Conservation (phyloP, 1,140 invertebrate genomes). For the Euschistus heros region DNA sequence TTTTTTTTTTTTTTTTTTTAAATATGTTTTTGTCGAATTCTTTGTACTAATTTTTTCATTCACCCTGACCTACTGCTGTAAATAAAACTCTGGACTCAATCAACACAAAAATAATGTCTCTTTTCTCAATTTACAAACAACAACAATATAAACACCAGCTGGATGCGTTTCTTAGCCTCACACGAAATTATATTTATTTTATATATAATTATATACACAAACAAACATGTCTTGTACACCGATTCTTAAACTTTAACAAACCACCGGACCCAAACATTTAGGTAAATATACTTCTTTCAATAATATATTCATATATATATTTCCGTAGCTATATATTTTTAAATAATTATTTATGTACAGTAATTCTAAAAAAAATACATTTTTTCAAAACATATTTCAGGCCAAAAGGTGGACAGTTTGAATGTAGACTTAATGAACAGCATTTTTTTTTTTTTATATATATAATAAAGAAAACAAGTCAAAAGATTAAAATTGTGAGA, state of each 20-base stretch:
- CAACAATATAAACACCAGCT: slow-evolving; percentile 12
- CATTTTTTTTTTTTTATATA: neutral
- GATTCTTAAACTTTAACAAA: slow-evolving; percentile 18
- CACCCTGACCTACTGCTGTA: neutral
- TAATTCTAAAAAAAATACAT: slow-evolving; percentile 22
- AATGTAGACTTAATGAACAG: neutral
- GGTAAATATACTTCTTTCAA: slow-evolving; percentile 22
- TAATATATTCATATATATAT: slow-evolving; percentile 17
- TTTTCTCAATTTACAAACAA: slow-evolving; percentile 16
- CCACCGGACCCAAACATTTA: slow-evolving; percentile 22
- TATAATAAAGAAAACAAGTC: neutral
- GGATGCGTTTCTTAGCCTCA: slow-evolving; percentile 2
- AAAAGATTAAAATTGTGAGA: slow-evolving; percentile 8
- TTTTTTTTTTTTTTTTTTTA: slow-evolving; percentile 2
- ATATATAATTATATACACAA: slow-evolving; percentile 12
- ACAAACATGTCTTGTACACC: slow-evolving; percentile 16
- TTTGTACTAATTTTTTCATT: slow-evolving; percentile 1
- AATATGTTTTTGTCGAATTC: neutral
- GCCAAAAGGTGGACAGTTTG: slow-evolving; percentile 20
- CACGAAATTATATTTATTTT: slow-evolving; percentile 14
- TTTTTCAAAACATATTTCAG: slow-evolving; percentile 17
- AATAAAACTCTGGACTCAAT: slow-evolving; percentile 14
- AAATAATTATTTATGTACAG: slow-evolving; percentile 23
- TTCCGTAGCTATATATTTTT: slow-evolving; percentile 17
- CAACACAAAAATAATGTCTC: slow-evolving; percentile 17